Evolutionary conservation across 1,140 invertebrate species (phyloP).

Genomic region (Hylaeus anthracinus): DNA sequence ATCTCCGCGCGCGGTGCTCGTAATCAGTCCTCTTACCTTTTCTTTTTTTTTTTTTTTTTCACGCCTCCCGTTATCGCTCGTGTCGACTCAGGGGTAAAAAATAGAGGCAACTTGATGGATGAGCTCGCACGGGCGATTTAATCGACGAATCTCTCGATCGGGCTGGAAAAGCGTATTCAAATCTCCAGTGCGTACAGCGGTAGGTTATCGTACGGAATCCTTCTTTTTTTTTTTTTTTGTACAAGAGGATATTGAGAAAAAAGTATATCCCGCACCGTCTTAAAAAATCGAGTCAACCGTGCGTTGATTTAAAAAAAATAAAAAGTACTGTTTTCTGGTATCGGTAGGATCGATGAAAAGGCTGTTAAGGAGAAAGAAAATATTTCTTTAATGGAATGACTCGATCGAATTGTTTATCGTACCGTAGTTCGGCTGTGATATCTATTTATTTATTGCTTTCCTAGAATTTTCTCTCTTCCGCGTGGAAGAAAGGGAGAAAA

Average conservation of each 20-base stretch:
- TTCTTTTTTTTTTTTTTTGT: too few relatives aligned
- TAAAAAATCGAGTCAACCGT: too few relatives aligned
- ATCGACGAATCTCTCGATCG: background rate
- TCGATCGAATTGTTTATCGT: too few relatives aligned
- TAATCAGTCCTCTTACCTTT: constrained; percentile 17
- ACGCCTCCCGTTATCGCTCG: background rate
- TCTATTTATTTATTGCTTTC: too few relatives aligned
- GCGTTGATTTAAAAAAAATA: too few relatives aligned
- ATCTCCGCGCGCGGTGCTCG: constrained; percentile 1
- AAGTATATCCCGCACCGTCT: too few relatives aligned
- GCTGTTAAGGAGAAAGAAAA: too few relatives aligned
- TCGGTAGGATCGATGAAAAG: too few relatives aligned
- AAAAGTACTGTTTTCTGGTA: too few relatives aligned
- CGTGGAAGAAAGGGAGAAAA: background rate
- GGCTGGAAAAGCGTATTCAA: background rate
- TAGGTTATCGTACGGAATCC: background rate
- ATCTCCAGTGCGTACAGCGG: background rate
- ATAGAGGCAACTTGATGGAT: constrained; percentile 49
- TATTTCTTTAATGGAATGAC: too few relatives aligned
- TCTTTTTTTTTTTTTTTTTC: background rate
- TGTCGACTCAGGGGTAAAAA: constrained; percentile 16
- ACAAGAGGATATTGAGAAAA: too few relatives aligned
- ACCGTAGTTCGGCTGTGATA: too few relatives aligned
- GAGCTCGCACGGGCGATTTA: background rate
- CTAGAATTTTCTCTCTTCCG: background rate